Percentiles rank a stretch among this genome's conserved stretches.
These are phyloP conservation scores for Cebidichthys violaceus DNA, from an alignment of 2,113 vertebrate genomes.

Conservation along the genomic window DNA sequence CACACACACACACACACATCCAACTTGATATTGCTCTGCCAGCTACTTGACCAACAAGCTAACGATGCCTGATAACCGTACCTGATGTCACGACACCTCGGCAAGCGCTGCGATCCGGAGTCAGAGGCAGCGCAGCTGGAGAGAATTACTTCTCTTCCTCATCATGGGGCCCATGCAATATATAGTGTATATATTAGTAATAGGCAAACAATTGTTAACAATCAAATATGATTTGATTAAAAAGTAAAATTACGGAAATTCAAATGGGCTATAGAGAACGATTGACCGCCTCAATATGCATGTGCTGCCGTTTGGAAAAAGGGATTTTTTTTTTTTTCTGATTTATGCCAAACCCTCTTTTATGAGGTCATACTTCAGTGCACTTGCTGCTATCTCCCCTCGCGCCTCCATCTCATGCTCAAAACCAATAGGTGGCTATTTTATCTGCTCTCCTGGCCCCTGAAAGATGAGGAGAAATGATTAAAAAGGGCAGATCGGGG, in stretches of 20 bases:
- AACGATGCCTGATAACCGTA: not conserved
- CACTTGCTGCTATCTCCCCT: slow-evolving; percentile 37
- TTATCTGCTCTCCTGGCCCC: slow-evolving; percentile 56
- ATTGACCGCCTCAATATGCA: not conserved
- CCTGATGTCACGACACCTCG: not conserved
- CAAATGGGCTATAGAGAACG: not conserved
- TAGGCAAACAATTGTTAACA: not conserved
- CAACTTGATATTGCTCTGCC: not conserved
- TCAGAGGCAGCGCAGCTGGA: not conserved
- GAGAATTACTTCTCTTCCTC: not conserved
- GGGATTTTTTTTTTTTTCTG: slow-evolving; percentile 18
- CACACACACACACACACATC: not conserved
- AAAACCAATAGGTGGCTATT: slow-evolving; percentile 35
- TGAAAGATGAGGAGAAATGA: slow-evolving; percentile 41
- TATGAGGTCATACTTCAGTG: slow-evolving; percentile 18
- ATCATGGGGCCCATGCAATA: not conserved
- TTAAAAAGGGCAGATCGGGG: slow-evolving; percentile 50
- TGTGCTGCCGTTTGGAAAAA: not conserved
- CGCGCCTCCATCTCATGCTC: slow-evolving; percentile 23
- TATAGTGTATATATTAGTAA: not conserved
- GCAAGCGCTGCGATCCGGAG: not conserved
- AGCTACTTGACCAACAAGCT: not conserved
- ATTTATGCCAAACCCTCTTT: not conserved
- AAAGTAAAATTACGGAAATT: not conserved
- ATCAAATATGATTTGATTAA: not conserved